These are phyloP conservation scores for Trinorchestia longiramus DNA, from an alignment of 1,140 invertebrate genomes.

Conservation along the genomic window DNA sequence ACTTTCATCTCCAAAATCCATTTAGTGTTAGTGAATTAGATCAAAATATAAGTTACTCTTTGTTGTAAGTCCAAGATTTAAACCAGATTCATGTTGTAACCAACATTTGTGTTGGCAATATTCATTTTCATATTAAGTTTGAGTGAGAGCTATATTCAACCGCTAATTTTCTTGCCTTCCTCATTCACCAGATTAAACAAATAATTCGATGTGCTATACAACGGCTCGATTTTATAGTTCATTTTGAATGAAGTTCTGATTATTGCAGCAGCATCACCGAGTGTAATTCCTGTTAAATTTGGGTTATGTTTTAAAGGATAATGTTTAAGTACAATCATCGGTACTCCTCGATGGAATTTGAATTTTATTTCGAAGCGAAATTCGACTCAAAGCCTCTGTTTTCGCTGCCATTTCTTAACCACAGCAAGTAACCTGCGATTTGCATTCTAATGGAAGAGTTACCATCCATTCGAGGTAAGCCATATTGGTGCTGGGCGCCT, in stretches of 20 bases:
- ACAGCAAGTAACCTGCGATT: not conserved
- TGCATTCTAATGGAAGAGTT: slow-evolving; percentile 18
- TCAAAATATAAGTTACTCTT: too few species aligned
- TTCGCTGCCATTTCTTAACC: not conserved
- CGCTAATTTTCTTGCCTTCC: not conserved
- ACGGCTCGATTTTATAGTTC: not conserved
- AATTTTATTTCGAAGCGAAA: not conserved
- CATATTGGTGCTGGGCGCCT: not conserved
- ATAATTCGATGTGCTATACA: not conserved
- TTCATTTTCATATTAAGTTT: too few species aligned
- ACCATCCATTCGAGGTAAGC: not conserved
- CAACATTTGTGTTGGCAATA: too few species aligned
- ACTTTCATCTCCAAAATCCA: too few species aligned
- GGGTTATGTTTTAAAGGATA: not conserved
- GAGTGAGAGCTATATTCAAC: not conserved
- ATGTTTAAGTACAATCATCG: not conserved
- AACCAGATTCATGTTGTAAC: too few species aligned
- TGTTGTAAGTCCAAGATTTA: too few species aligned
- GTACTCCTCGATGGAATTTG: not conserved
- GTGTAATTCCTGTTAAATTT: not conserved
- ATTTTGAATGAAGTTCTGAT: not conserved
- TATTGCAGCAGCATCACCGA: not conserved
- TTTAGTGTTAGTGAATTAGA: too few species aligned
- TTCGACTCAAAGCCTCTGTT: not conserved
- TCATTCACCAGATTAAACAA: not conserved